Evolutionary conservation across 2,113 vertebrate genomes (phyloP).

Genomic region (Pterocles gutturalis): DNA sequence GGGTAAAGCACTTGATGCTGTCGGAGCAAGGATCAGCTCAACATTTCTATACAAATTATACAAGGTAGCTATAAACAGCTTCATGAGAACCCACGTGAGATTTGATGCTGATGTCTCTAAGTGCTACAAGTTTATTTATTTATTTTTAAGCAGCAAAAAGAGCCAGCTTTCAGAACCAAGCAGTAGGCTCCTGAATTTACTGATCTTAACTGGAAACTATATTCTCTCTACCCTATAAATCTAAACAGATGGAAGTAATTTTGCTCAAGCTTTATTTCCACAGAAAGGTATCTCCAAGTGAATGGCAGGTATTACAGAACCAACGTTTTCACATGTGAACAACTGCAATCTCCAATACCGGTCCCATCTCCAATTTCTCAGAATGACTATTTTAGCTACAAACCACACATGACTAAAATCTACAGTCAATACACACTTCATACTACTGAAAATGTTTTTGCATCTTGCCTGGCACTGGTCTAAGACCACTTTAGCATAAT

Average conservation of each 20-base stretch:
- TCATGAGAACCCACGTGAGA: slow-evolving; percentile 35
- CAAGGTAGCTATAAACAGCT: slow-evolving; percentile 50
- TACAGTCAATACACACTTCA: not conserved
- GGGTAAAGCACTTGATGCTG: slow-evolving; percentile 13
- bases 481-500: slow-evolving; percentile 46
- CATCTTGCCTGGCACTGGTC: slow-evolving; percentile 25
- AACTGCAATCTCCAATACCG: not conserved
- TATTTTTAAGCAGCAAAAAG: slow-evolving; percentile 43
- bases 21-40: not conserved
- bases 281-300: not conserved
- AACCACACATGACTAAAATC: not conserved
- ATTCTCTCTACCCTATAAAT: slow-evolving; percentile 15
- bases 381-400: not conserved
- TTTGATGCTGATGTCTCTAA: slow-evolving; percentile 16
- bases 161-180: not conserved
- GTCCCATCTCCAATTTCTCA: not conserved
- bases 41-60: slow-evolving; percentile 42
- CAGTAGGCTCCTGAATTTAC: not conserved
- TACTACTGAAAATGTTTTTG: not conserved
- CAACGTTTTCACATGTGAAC: not conserved
- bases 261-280: not conserved
- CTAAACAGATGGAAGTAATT: not conserved
- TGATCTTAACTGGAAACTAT: slow-evolving; percentile 20
- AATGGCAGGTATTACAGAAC: not conserved
- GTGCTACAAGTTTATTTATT: slow-evolving; percentile 31